Percentiles rank a stretch among this genome's conserved stretches.
These are phyloP conservation scores for Otolemur crassicaudatus DNA, from an alignment of 2,797 vertebrate genomes.

Conservation along the genomic window DNA sequence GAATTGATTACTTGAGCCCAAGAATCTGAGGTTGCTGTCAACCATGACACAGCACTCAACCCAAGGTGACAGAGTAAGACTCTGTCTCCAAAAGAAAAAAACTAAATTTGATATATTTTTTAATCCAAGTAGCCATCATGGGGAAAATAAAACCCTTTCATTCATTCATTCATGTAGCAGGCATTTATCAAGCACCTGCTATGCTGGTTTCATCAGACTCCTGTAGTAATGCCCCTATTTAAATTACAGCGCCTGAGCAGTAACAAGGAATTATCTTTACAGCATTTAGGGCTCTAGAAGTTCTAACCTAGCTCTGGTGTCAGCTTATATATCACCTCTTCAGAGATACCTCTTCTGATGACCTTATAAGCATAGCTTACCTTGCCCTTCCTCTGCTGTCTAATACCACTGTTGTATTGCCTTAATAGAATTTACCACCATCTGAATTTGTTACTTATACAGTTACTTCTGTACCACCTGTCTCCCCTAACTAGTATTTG, in stretches of 20 bases:
- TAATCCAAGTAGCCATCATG: background rate
- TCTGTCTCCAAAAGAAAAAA: too few relatives aligned
- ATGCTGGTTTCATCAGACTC: background rate
- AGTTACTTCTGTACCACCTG: background rate
- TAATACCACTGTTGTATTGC: background rate
- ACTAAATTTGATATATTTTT: background rate
- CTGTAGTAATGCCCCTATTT: background rate
- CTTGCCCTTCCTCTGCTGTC: background rate
- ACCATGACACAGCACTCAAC: too few relatives aligned
- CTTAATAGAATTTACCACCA: background rate
- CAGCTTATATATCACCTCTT: background rate
- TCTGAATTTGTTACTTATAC: background rate
- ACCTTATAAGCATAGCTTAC: background rate
- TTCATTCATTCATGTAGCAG: conserved; percentile 22
- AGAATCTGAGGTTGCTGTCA: too few relatives aligned
- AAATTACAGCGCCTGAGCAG: background rate
- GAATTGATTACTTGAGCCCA: too few relatives aligned
- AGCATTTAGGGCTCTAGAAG: background rate
- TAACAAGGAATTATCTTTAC: background rate
- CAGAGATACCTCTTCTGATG: background rate
- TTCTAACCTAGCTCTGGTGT: background rate
- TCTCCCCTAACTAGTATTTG: background rate
- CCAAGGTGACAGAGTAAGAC: too few relatives aligned
- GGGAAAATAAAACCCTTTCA: background rate
- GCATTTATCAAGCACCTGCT: background rate